These are phyloP conservation scores for Poeciliopsis occidentalis DNA, from an alignment of 2,113 vertebrate species.

Conservation along the genomic window DNA sequence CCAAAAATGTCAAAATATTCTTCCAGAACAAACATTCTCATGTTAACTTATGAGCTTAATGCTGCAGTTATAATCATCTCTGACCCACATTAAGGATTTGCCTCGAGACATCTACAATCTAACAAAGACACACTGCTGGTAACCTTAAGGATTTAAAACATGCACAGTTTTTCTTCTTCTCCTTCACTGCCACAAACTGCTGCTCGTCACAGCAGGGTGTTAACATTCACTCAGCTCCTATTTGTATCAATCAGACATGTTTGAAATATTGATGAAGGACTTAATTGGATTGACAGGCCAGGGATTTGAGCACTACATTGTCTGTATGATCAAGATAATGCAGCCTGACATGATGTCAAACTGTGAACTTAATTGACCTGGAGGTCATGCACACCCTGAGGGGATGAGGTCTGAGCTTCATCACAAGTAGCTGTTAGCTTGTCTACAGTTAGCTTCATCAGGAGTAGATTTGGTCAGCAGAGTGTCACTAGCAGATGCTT, in stretches of 20 bases:
- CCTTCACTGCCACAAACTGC: constrained; percentile 4
- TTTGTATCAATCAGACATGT: constrained; percentile 39
- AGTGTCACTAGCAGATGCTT: too few relatives aligned
- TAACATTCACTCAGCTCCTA: constrained; percentile 14
- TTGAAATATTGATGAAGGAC: constrained; percentile 25
- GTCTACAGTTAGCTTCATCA: too few relatives aligned
- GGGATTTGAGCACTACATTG: constrained; percentile 15
- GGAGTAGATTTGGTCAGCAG: too few relatives aligned
- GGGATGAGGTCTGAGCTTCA: not conserved
- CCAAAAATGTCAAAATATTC: constrained; percentile 14
- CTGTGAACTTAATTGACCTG: constrained; percentile 19
- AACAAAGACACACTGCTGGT: not conserved
- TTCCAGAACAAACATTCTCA: not conserved
- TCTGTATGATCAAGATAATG: constrained; percentile 6
- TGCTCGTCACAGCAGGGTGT: constrained; percentile 11
- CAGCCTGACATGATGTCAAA: constrained; percentile 13
- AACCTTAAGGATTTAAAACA: constrained; percentile 3
- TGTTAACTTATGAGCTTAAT: too few relatives aligned
- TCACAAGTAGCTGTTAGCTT: too few relatives aligned
- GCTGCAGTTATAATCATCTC: not conserved
- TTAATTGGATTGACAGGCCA: constrained; percentile 32
- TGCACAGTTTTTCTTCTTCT: not conserved
- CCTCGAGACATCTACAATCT: not conserved
- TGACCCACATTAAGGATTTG: not conserved
- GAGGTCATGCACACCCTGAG: constrained; percentile 28